These are phyloP conservation scores for Castor canadensis DNA, from an alignment of 2,113 vertebrate genomes.

Conservation along the genomic window DNA sequence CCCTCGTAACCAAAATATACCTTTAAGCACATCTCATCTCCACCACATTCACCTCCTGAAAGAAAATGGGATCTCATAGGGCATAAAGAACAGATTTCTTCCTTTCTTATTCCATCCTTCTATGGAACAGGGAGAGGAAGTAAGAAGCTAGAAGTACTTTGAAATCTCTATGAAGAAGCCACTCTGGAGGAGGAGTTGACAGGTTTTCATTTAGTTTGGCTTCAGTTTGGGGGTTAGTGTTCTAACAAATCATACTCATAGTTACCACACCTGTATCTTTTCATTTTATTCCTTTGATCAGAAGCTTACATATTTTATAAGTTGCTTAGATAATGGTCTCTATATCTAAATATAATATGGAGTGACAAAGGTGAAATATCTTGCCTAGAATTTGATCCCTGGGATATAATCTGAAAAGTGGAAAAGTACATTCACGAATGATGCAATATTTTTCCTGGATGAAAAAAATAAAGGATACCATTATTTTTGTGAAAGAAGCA, in stretches of 20 bases:
- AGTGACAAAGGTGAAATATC: neutral
- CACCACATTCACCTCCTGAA: neutral
- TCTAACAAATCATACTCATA: neutral
- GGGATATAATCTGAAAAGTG: neutral
- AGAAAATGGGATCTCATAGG: neutral
- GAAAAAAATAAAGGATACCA: neutral
- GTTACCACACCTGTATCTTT: neutral
- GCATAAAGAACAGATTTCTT: neutral
- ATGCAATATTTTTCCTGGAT: neutral
- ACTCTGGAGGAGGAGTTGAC: neutral
- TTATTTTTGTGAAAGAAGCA: constrained; percentile 14
- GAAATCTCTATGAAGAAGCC: neutral
- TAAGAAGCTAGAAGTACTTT: neutral
- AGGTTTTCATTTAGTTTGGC: neutral
- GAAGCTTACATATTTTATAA: neutral
- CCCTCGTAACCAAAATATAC: neutral
- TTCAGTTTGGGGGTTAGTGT: neutral
- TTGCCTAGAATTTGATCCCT: neutral
- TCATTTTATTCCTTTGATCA: neutral
- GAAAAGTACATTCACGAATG: neutral
- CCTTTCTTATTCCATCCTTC: neutral
- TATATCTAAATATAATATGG: neutral
- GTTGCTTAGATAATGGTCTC: neutral
- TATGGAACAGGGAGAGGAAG: neutral
- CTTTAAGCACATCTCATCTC: neutral